Base-by-base conservation (phyloP, 2,888 invertebrate genomes). In the Tachystola acroxantha region DNA sequence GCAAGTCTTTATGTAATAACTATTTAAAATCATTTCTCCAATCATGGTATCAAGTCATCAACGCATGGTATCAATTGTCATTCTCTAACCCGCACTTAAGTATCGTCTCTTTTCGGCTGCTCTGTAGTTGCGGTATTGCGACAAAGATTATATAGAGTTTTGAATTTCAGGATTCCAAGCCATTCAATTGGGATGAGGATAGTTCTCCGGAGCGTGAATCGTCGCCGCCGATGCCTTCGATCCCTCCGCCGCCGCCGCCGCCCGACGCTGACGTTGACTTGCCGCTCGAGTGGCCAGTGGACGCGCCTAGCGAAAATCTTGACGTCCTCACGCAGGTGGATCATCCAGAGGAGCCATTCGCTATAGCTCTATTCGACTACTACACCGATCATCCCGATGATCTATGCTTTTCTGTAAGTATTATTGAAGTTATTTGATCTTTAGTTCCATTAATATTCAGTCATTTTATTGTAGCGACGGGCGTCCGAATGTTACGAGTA, bases 291-390 rank as follows among this genome's bases (percentile, higher is more conserved):
- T 75, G 76, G 72, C 61, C 64, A 2, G 16, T 4, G 16, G 53
- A 54, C 10, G 55, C 56, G 10, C 35, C 44, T 2, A 55, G 40
- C 13, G 61, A 61, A 24, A 44, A 41, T n/a, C 44, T 52, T 1
- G 52, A 57, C 40, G 43, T 25, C 39, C 39, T 19, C 47, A 7
- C 32, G 12, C 13, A 43, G 20, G 42, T 13, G 7, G 51, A 56
- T 30, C 74, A 87, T 7, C 50, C 54, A 28, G 73, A 87, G 11
- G 79, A 88, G 49, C 91, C 95, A 0, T 91, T 93, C 64, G 96
- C 93, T 10, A 87, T 95, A 42, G 94, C 95, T 9, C 75, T 94
- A 26, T 95, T 91, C 68, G 93, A 95, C 74, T 96, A 94, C 62
- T 88, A 89, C 43, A 91, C 93, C 9, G 86, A 89, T 9, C 94